These are phyloP conservation scores for Phaethornis superciliosus DNA, from an alignment of 2,113 vertebrate genomes.

Conservation along the genomic window DNA sequence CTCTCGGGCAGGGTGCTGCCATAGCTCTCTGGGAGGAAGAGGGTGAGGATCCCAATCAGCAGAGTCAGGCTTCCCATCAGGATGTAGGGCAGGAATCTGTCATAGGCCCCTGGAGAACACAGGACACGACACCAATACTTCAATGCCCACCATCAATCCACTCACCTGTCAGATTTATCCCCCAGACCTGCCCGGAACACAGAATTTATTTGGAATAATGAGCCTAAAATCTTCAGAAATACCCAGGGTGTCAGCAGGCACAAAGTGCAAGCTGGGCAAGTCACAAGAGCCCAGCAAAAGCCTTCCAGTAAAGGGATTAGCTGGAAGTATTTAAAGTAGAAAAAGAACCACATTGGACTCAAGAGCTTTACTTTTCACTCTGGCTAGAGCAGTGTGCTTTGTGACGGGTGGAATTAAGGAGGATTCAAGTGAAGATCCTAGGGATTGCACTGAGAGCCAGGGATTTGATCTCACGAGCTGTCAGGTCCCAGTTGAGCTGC, in stretches of 20 bases:
- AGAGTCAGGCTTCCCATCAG: conserved; percentile 86
- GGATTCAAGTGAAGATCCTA: not conserved
- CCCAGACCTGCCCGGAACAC: not conserved
- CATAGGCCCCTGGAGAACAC: conserved; percentile 77
- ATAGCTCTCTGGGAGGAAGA: conserved; percentile 84
- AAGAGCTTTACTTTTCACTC: not conserved
- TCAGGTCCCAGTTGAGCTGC: conserved; percentile 24
- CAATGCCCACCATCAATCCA: not conserved
- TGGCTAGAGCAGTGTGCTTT: not conserved
- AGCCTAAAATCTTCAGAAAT: not conserved
- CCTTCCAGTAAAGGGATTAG: not conserved
- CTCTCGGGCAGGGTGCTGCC: conserved; percentile 82
- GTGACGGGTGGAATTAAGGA: not conserved
- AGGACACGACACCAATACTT: not conserved
- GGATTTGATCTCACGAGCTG: conserved; percentile 29
- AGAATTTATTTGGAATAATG: not conserved
- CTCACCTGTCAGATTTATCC: not conserved
- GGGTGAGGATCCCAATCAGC: conserved; percentile 78
- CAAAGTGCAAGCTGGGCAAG: not conserved
- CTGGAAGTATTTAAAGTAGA: not conserved
- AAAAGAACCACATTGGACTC: not conserved
- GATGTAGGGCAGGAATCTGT: conserved; percentile 83
- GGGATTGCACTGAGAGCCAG: not conserved
- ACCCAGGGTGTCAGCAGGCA: not conserved
- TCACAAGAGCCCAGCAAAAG: not conserved